Evolutionary conservation across 2,797 vertebrate species (phyloP).

Genomic region (Propithecus perrieri): DNA sequence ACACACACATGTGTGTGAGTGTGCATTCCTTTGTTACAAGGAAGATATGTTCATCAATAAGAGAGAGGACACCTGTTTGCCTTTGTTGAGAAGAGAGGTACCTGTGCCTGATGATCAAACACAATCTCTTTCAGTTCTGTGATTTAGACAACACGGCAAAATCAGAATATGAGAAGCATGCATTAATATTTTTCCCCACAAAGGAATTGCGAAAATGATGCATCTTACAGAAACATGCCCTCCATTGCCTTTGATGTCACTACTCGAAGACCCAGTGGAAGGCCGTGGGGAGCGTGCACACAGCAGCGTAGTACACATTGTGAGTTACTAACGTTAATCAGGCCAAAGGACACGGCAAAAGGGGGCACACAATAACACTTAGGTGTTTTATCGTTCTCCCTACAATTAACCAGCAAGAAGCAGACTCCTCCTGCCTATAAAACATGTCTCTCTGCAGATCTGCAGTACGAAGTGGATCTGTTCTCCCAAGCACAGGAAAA

Average conservation of each 20-base stretch:
- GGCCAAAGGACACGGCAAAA: neutral
- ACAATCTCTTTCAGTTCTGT: neutral
- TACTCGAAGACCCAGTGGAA: neutral
- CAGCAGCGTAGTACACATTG: neutral
- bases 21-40: neutral
- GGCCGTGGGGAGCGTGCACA: neutral
- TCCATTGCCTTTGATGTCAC: neutral
- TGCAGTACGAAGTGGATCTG: neutral
- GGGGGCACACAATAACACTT: neutral
- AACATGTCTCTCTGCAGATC: neutral
- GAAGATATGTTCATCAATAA: neutral
- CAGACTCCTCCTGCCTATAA: neutral
- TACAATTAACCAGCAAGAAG: constrained; percentile 23
- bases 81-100: neutral
- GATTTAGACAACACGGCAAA: neutral
- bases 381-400: neutral
- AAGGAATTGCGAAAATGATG: neutral
- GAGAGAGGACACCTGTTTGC: neutral
- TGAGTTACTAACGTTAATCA: neutral
- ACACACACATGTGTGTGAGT: neutral
- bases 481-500: neutral
- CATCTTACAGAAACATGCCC: neutral
- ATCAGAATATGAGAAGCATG: neutral
- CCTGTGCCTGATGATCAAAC: neutral
- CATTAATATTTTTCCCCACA: neutral